Evolutionary conservation across 1,140 invertebrate genomes (phyloP).

Genomic region (Hyles euphorbiae): DNA sequence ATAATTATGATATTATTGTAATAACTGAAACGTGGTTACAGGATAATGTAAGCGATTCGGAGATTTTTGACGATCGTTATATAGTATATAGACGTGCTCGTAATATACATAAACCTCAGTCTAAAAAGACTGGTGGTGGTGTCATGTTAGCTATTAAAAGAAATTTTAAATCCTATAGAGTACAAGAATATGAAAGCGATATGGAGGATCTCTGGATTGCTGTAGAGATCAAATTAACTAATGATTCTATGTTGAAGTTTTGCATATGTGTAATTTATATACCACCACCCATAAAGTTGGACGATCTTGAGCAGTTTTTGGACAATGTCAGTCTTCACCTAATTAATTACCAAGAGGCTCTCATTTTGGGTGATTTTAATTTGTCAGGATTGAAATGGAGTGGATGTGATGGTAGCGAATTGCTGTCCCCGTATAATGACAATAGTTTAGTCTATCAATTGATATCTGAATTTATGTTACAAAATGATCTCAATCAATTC

Average conservation of each 20-base stretch:
- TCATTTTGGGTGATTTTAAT: conserved; percentile 2
- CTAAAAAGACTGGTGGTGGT: conserved; percentile 20
- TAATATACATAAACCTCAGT: conserved; percentile 1
- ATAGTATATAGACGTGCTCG: conserved; percentile 25
- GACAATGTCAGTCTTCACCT: background rate
- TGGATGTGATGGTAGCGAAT: no score
- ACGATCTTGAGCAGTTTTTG: background rate
- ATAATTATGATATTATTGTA: no score
- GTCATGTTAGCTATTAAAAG: conserved; percentile 28
- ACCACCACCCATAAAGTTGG: background rate
- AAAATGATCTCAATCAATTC: no score
- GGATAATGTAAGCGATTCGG: background rate
- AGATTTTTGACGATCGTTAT: conserved; percentile 9
- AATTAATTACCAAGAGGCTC: background rate
- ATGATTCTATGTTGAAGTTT: background rate
- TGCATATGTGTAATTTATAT: background rate
- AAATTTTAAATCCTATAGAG: conserved; percentile 14
- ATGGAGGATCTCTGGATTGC: conserved; percentile 27
- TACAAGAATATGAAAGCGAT: conserved; percentile 19
- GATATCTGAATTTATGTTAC: no score
- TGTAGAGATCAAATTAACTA: conserved; percentile 4
- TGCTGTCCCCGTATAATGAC: no score
- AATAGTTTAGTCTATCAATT: no score
- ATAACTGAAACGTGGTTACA: no score
- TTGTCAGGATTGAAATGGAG: background rate